Evolutionary conservation across 2,888 invertebrate genomes (phyloP).

Genomic region (Villa cingulata): DNA sequence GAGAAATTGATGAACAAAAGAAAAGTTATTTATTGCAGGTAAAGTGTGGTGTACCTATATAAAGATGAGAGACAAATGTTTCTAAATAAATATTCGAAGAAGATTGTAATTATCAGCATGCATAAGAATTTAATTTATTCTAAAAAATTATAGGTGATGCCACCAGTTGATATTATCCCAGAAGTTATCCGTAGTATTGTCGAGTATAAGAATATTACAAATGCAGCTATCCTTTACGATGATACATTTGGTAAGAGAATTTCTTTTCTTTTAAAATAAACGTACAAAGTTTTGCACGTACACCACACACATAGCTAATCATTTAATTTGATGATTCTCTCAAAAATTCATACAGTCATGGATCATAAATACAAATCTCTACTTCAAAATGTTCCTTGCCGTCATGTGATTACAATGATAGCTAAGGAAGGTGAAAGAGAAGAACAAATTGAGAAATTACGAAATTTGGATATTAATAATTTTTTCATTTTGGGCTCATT

Average conservation of each 20-base stretch:
- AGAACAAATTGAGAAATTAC: conserved; percentile 54
- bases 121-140: not conserved
- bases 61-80: not conserved
- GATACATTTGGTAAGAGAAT: conserved; percentile 54
- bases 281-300: too few relatives aligned
- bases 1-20: conserved; percentile 53
- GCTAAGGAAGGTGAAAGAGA: conserved; percentile 42
- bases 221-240: conserved; percentile 85
- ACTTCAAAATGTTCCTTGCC: conserved; percentile 75
- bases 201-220: conserved; percentile 70
- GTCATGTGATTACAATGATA: conserved; percentile 68
- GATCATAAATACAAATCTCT: conserved; percentile 88
- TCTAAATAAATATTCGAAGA: too few relatives aligned
- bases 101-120: too few relatives aligned
- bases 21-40: conserved; percentile 61
- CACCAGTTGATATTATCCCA: conserved; percentile 74
- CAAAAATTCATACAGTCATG: conserved; percentile 49
- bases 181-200: conserved; percentile 73
- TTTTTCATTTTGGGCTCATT: conserved; percentile 72
- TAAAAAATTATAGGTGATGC: conserved; percentile 36
- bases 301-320: too few relatives aligned
- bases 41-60: not conserved
- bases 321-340: not conserved
- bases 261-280: not conserved
- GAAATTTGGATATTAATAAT: conserved; percentile 76